Percentiles rank a stretch among this genome's conserved stretches.
Evolutionary conservation across 2,113 vertebrate genomes (phyloP).

Genomic region (Romanogobio albipinnatus): DNA sequence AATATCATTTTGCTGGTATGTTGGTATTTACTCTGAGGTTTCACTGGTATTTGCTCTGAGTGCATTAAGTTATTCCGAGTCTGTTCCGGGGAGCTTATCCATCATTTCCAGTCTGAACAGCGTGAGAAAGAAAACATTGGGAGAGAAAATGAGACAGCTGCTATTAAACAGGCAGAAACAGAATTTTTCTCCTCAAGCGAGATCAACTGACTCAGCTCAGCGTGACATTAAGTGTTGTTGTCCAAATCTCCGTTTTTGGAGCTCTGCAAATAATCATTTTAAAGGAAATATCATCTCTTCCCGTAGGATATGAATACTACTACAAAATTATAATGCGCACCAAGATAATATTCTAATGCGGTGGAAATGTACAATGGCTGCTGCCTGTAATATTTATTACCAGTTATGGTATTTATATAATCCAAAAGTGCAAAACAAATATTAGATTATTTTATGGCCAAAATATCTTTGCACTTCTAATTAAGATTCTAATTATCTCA

Average conservation of each 20-base stretch:
- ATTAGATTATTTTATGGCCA: not conserved
- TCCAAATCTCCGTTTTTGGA: conserved; percentile 35
- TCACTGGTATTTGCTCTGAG: not conserved
- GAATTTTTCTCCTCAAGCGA: conserved; percentile 21
- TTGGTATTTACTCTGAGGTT: conserved; percentile 10
- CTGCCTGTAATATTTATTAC: not conserved
- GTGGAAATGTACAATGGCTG: not conserved
- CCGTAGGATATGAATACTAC: not conserved
- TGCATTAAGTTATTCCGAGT: conserved; percentile 11
- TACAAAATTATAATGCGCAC: not conserved
- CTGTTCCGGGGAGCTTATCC: conserved; percentile 25
- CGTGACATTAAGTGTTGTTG: conserved; percentile 31
- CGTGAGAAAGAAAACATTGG: conserved; percentile 22
- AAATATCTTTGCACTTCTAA: not conserved
- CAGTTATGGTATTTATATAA: not conserved
- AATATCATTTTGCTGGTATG: not conserved
- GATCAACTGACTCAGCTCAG: conserved; percentile 32
- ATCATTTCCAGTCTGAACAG: conserved; percentile 12
- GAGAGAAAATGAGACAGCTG: conserved; percentile 39
- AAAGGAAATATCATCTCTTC: conserved; percentile 31
- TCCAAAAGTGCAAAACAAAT: not conserved
- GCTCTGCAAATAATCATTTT: conserved; percentile 32
- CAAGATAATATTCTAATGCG: not conserved
- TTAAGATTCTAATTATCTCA: not conserved
- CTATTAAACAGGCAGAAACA: conserved; percentile 40